These are phyloP conservation scores for Dinocampus coccinellae DNA, from an alignment of 2,888 invertebrate species.

Conservation along the genomic window DNA sequence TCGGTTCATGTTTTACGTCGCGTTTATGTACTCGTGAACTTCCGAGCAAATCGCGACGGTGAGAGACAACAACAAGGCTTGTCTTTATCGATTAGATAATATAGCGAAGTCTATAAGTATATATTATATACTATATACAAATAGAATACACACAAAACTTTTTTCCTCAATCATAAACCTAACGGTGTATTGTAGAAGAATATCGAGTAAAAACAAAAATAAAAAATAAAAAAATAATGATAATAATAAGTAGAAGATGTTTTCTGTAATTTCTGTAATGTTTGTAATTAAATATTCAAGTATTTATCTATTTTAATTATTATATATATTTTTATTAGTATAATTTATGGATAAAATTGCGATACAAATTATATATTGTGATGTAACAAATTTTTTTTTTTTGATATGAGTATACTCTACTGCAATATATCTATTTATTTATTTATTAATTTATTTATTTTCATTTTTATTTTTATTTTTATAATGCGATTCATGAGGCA, in stretches of 20 bases:
- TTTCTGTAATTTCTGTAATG: too few relatives aligned
- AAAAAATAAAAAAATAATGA: neutral
- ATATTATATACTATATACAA: neutral
- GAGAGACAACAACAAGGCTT: slow-evolving; percentile 26
- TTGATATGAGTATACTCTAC: too few relatives aligned
- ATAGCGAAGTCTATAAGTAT: neutral
- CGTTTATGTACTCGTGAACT: slow-evolving; percentile 26
- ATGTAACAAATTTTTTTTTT: neutral
- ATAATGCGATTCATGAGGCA: neutral
- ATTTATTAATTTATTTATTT: neutral
- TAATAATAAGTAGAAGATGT: neutral
- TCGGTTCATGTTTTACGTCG: slow-evolving; percentile 17
- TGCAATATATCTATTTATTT: neutral
- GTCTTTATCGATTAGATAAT: slow-evolving; percentile 32
- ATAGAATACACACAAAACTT: neutral
- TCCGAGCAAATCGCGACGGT: slow-evolving; percentile 26
- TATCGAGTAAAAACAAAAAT: neutral
- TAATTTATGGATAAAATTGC: too few relatives aligned
- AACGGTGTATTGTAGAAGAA: neutral
- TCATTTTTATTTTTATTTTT: neutral
- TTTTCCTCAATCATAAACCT: neutral
- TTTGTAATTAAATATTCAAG: neutral
- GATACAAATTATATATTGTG: neutral
- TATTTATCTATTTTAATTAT: neutral
- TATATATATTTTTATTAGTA: neutral